Percentiles rank a stretch among this genome's conserved stretches.
phyloP scores from a whole-genome alignment of 2,888 invertebrate genomes.

The Girardia tigrina region DNA sequence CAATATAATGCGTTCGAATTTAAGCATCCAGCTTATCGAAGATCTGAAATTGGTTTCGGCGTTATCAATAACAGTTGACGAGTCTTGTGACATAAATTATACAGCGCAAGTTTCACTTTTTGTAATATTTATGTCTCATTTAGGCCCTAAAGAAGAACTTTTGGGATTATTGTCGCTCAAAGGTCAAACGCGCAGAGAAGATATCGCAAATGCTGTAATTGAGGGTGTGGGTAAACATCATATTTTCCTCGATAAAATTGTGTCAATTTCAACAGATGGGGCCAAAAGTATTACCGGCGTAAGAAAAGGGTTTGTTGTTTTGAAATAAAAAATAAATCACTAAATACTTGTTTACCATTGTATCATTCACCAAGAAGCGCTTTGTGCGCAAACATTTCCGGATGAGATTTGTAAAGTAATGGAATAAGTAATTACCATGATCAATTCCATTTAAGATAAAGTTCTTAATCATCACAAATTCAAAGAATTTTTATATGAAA shows the following conservation, averaged over 20 bases:
- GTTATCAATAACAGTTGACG: constrained; percentile 1
- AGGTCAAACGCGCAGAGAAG: constrained; percentile 29
- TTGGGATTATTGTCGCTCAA: constrained; percentile 10
- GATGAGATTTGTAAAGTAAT: constrained; percentile 20
- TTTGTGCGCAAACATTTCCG: constrained; percentile 21
- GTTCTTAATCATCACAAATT: constrained; percentile 33
- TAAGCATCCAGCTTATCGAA: neutral
- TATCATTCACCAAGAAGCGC: constrained; percentile 33
- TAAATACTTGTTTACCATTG: constrained; percentile 33
- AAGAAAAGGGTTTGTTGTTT: constrained; percentile 26
- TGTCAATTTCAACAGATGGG: constrained; percentile 26
- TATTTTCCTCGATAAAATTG: constrained; percentile 25
- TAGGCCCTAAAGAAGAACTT: constrained; percentile 26
- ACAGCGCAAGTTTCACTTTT: constrained; percentile 17
- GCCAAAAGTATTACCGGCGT: constrained; percentile 24
- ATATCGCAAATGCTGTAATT: constrained; percentile 24
- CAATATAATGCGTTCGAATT: neutral
- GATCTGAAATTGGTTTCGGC: neutral
- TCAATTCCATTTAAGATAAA: constrained; percentile 28
- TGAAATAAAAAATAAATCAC: constrained; percentile 30
- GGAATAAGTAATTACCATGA: neutral
- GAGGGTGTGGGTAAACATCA: neutral
- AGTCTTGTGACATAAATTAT: constrained; percentile 16
- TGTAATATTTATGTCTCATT: constrained; percentile 4
- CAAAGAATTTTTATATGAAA: neutral